phyloP scores from a whole-genome alignment of 2,113 vertebrate genomes.

The Hippocampus abdominalis region DNA sequence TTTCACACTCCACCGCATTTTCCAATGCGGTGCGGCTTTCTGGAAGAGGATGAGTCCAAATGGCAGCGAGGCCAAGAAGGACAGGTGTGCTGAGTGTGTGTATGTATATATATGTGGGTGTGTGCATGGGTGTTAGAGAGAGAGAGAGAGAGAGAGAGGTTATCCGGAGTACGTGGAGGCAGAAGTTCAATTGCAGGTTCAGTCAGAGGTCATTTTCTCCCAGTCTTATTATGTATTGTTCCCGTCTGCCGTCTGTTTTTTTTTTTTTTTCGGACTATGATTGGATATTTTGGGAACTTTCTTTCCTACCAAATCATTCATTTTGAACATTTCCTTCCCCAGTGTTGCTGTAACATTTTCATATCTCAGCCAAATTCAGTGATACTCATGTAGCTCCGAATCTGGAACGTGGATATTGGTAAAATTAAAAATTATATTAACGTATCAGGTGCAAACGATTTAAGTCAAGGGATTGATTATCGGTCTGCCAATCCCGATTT shows the following conservation, averaged over 20 bases:
- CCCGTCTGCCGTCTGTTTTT: background rate
- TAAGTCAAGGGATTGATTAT: too few relatives aligned
- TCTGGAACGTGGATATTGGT: too few relatives aligned
- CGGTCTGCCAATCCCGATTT: too few relatives aligned
- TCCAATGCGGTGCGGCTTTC: slow-evolving; percentile 35
- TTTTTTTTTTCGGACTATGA: background rate
- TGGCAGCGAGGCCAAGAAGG: slow-evolving; percentile 23
- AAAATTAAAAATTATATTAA: too few relatives aligned
- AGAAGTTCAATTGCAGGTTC: slow-evolving; percentile 62
- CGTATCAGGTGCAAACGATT: too few relatives aligned
- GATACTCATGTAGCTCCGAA: too few relatives aligned
- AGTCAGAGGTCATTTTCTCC: slow-evolving; percentile 46
- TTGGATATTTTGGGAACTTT: background rate
- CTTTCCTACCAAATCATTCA: background rate
- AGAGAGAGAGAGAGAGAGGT: slow-evolving; percentile 12
- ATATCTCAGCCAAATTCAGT: too few relatives aligned
- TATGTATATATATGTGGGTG: slow-evolving; percentile 13
- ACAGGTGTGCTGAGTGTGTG: slow-evolving; percentile 28
- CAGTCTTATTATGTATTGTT: slow-evolving; percentile 5
- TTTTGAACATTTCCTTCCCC: background rate
- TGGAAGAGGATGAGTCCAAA: slow-evolving; percentile 36
- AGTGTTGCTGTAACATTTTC: too few relatives aligned
- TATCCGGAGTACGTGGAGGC: slow-evolving; percentile 58
- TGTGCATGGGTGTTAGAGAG: slow-evolving; percentile 6
- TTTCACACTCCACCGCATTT: slow-evolving; percentile 40